phyloP scores from a whole-genome alignment of 1,140 invertebrate genomes.

The Lanistes nyassanus region DNA sequence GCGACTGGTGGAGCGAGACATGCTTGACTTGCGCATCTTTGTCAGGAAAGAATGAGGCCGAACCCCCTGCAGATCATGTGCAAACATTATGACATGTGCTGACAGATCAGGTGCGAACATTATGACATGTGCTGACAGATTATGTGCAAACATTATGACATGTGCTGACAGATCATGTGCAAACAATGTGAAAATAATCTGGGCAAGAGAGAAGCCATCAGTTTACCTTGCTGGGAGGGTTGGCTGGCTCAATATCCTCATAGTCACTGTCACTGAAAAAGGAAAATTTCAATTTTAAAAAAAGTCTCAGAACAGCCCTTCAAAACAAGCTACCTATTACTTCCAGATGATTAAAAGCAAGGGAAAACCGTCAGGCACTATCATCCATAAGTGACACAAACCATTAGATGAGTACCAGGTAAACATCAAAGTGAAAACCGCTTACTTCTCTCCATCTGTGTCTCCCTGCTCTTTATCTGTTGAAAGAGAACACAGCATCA shows the following conservation, averaged over 20 bases:
- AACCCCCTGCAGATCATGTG: neutral
- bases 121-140: no score
- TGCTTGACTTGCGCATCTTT: constrained; percentile 13
- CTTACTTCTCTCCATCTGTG: neutral
- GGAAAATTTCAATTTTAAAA: neutral
- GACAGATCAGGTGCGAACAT: no score
- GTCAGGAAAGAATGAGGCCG: constrained; percentile 10
- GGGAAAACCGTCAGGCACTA: no score
- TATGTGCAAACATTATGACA: no score
- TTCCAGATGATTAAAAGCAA: no score
- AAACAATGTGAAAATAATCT: neutral
- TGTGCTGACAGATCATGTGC: no score
- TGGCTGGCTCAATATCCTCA: constrained; percentile 18
- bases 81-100: no score
- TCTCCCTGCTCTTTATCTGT: neutral
- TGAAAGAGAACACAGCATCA: neutral
- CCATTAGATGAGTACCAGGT: no score
- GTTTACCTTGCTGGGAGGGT: constrained; percentile 7
- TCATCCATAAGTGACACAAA: no score
- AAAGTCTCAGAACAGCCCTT: no score
- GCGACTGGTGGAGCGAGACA: constrained; percentile 15
- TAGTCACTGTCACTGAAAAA: constrained; percentile 28
- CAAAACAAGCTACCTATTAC: no score
- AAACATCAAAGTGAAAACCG: neutral
- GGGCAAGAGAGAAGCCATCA: neutral